A percentile compares a stretch with the other conserved stretches of the same genome.
phyloP scores from a whole-genome alignment of 2,888 invertebrate species.

The Periphyllus acericola region DNA sequence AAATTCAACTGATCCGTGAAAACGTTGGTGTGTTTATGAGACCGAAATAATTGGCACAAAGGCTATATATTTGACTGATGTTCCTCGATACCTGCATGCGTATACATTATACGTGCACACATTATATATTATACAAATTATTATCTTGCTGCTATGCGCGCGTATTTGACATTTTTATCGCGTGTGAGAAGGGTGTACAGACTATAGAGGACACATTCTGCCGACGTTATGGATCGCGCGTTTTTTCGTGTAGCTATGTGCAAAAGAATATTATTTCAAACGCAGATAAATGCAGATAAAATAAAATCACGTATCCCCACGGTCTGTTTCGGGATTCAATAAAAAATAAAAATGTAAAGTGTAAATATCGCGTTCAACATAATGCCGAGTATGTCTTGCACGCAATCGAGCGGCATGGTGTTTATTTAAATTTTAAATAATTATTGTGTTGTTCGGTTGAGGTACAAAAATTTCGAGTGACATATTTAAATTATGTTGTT shows the following conservation, averaged over 20 bases:
- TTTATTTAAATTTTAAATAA: too few species aligned
- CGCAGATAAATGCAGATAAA: not conserved
- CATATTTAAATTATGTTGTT: not conserved
- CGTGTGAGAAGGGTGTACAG: not conserved
- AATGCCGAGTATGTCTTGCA: too few species aligned
- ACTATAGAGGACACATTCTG: not conserved
- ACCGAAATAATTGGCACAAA: conserved; percentile 60
- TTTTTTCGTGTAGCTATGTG: not conserved
- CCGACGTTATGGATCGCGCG: conserved; percentile 11
- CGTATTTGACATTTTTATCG: conserved; percentile 43
- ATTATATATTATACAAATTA: conserved; percentile 55
- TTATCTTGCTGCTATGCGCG: not conserved
- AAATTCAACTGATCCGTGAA: conserved; percentile 54
- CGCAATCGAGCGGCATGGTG: too few species aligned
- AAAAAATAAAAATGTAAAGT: too few species aligned
- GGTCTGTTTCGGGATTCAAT: too few species aligned
- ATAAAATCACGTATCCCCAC: too few species aligned
- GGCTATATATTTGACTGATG: conserved; percentile 46
- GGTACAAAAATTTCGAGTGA: too few species aligned
- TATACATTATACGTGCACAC: not conserved
- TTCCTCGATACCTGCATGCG: not conserved
- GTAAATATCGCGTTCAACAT: too few species aligned
- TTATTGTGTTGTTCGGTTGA: too few species aligned
- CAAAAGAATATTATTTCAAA: conserved; percentile 28
- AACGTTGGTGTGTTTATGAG: conserved; percentile 49